These are phyloP conservation scores for Nephotettix cincticeps DNA, from an alignment of 1,140 invertebrate genomes.

Conservation along the genomic window DNA sequence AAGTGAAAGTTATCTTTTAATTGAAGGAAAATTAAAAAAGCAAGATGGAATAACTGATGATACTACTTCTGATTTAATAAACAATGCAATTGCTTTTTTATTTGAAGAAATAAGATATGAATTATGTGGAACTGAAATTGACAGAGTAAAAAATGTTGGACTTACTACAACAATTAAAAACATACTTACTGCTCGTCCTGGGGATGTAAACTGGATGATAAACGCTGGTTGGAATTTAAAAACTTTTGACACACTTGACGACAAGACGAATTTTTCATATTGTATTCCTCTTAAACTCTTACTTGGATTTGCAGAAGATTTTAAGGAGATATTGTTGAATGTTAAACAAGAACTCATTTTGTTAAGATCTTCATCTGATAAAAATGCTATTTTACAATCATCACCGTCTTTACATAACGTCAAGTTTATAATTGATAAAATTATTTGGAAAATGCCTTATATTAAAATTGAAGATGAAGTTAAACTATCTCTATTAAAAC, in stretches of 20 bases:
- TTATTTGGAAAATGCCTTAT: slow-evolving; percentile 41
- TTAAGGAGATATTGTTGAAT: slow-evolving; percentile 49
- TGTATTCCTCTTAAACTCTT: slow-evolving; percentile 46
- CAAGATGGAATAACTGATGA: background rate
- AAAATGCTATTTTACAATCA: slow-evolving; percentile 27
- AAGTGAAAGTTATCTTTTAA: slow-evolving; percentile 42
- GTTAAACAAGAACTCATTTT: slow-evolving; percentile 50
- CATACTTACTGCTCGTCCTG: slow-evolving; percentile 39
- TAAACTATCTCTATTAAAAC: slow-evolving; percentile 29
- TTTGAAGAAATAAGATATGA: slow-evolving; percentile 51
- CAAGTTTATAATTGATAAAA: slow-evolving; percentile 39
- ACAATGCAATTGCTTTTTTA: slow-evolving; percentile 40
- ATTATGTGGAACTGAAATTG: slow-evolving; percentile 49
- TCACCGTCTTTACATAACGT: slow-evolving; percentile 15
- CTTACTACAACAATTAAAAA: slow-evolving; percentile 48
- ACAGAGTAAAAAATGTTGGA: slow-evolving; percentile 47
- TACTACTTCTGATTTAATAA: background rate
- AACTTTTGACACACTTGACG: background rate
- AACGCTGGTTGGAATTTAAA: slow-evolving; percentile 42
- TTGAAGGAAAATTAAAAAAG: slow-evolving; percentile 36
- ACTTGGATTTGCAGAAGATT: slow-evolving; percentile 51
- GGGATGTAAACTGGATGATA: slow-evolving; percentile 35
- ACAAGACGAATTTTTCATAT: slow-evolving; percentile 41
- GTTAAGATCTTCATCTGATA: slow-evolving; percentile 43
- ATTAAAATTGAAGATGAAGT: slow-evolving; percentile 36